Conservation (phyloP, 2,797 vertebrate genomes). For the Hippoglossus hippoglossus region DNA sequence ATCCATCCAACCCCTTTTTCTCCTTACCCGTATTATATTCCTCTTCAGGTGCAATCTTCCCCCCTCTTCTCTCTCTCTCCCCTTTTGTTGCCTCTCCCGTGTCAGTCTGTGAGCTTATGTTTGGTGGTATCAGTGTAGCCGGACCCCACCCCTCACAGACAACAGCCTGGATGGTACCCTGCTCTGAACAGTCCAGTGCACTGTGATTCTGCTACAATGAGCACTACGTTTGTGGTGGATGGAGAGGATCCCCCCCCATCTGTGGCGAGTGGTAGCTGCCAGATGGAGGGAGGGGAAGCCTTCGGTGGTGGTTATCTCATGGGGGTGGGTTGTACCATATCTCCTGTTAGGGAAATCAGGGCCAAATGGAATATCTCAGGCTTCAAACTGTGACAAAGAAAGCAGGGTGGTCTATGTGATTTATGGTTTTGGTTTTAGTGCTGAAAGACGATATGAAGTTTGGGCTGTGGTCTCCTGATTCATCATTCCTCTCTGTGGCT, state of each 20-base stretch:
- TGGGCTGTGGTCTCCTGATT: conserved; percentile 28
- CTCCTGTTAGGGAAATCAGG: conserved; percentile 24
- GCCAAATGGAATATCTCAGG: conserved; percentile 28
- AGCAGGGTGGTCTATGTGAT: conserved; percentile 13
- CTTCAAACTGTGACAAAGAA: conserved; percentile 26
- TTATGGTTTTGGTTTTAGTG: conserved; percentile 5
- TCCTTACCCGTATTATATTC: conserved; percentile 86
- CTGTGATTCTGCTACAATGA: conserved; percentile 86
- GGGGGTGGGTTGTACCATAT: conserved; percentile 76
- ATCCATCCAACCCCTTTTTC: conserved; percentile 63
- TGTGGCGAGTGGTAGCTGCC: conserved; percentile 81
- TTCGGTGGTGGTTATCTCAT: conserved; percentile 55
- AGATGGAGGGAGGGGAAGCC: conserved; percentile 63
- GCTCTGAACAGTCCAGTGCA: conserved; percentile 82
- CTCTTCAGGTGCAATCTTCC: conserved; percentile 83
- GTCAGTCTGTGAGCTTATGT: conserved; percentile 68
- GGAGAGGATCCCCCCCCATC: conserved; percentile 69
- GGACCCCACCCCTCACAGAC: conserved; percentile 88
- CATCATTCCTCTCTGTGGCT: conserved; percentile 19
- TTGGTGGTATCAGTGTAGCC: conserved; percentile 80
- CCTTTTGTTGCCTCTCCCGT: conserved; percentile 68
- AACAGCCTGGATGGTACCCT: conserved; percentile 83
- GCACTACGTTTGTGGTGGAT: conserved; percentile 75
- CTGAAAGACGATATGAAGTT: conserved; percentile 1
- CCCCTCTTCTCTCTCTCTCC: conserved; percentile 77